Conservation (phyloP, 2,888 invertebrate genomes). For the Lamellibrachia columna region DNA sequence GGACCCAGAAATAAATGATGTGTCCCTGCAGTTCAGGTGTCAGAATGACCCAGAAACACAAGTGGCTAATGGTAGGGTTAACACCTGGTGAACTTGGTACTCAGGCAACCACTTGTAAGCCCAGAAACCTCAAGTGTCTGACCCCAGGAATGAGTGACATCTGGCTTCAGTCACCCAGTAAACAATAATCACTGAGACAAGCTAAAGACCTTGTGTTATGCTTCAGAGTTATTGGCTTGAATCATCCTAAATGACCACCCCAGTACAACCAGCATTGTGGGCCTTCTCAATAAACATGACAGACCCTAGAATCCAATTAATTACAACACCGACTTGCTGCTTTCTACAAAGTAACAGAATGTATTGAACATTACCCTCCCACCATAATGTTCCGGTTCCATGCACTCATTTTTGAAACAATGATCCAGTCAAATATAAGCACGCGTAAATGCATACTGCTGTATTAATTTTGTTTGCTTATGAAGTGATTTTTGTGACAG, state of each 20-base stretch:
- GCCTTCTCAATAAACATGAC: no score
- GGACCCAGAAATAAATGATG: neutral
- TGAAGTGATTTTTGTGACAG: constrained; percentile 21
- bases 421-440: no score
- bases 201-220: neutral
- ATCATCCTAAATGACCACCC: neutral
- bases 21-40: neutral
- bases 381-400: no score
- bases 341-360: no score
- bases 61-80: neutral
- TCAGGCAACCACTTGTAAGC: constrained; percentile 6
- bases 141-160: neutral
- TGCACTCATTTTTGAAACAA: no score
- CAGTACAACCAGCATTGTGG: no score
- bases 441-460: no score
- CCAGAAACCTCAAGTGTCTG: neutral
- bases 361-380: no score
- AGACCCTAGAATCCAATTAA: no score
- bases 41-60: neutral
- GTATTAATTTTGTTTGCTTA: neutral
- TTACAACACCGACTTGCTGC: no score
- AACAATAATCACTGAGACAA: neutral
- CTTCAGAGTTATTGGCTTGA: neutral
- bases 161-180: neutral
- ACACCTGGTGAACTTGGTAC: neutral